A percentile compares a stretch with the other conserved stretches of the same genome.
Conservation (phyloP, 30 jellyfish, hydroid and myxozoan genomes). For the Clytia hemisphaerica region DNA sequence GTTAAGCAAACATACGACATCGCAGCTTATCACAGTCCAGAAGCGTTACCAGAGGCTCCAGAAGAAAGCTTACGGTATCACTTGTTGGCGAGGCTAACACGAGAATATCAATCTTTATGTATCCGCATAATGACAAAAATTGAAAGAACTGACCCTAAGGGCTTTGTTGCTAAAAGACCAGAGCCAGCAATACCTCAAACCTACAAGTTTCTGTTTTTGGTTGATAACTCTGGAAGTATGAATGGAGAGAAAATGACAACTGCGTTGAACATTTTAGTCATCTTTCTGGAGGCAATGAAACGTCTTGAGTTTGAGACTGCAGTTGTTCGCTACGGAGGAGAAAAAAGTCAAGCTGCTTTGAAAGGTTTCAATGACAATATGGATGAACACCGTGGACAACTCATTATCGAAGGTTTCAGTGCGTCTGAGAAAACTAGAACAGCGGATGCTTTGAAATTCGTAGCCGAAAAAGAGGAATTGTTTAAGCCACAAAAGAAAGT, state of each 20-base stretch:
- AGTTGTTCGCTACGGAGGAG: conserved; percentile 16
- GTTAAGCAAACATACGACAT: background rate
- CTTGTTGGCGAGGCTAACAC: background rate
- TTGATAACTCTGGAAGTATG: conserved; percentile 17
- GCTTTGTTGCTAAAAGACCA: too few species aligned
- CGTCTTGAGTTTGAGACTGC: conserved; percentile 5
- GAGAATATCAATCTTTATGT: background rate
- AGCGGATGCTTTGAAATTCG: conserved; percentile 7
- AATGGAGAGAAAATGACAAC: conserved; percentile 11
- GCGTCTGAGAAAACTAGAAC: conserved; percentile 17
- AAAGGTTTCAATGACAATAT: background rate
- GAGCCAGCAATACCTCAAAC: background rate
- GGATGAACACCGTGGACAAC: background rate
- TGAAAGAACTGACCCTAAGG: background rate
- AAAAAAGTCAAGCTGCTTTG: background rate
- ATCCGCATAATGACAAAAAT: background rate
- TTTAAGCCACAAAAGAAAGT: background rate
- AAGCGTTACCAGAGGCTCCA: background rate
- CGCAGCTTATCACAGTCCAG: background rate
- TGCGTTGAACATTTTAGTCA: background rate
- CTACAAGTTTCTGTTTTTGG: conserved; percentile 16
- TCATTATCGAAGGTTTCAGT: conserved; percentile 1
- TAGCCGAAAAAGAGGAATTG: conserved; percentile 4
- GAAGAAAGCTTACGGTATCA: background rate
- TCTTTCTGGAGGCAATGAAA: conserved; percentile 14